Evolutionary conservation across 2,113 vertebrate species (phyloP), one percentile per base, ranked within the genome.

Genomic region (Callaeas wilsoni): DNA sequence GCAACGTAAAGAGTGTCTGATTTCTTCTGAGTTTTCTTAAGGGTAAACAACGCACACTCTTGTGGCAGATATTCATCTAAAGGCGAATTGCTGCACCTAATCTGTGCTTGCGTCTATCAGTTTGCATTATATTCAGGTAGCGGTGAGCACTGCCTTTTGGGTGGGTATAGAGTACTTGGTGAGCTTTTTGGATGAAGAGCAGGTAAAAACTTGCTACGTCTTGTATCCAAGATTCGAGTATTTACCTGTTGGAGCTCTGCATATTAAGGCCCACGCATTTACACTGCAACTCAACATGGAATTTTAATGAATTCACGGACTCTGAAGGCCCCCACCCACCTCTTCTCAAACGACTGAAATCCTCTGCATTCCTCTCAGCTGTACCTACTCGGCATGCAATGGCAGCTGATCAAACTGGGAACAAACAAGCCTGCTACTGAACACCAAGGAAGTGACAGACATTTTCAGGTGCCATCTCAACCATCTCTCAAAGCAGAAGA

Each of bases 241-340:
- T 97, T 97, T 97, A 96, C 97, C 94, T 97, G 97, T 91, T 74
- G 53, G 90, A 97, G 88, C 81, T 78, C 89, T 90, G 75, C 88
- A 96, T 67, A 96, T 95, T 96, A 90, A 83, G 91, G 92, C 96
- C 95, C 91, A 94, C 93, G 92, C 71, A 26, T 87, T 96, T 75
- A 95, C 84, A 62, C 91, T 93, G 92, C 74, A 86, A 95, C 55
- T 92, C 53, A 82, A 68, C 64, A 18, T 77, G 89, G 95, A 90
- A 97, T 93, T 95, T 96, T 94, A 97, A 97, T 97, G 89, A 91
- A 95, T 94, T 96, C 94, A 80, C 2, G 37, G 62, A 64, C 82
- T 94, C 91, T 55, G 44, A 82, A 65, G 80, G 84, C 59, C 86
- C 52, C 85, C 95, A 90, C 93, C 89, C 94, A 90, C 37, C 55